Evolutionary conservation across 2,888 invertebrate species (phyloP).

Genomic region (Ametastegia equiseti): DNA sequence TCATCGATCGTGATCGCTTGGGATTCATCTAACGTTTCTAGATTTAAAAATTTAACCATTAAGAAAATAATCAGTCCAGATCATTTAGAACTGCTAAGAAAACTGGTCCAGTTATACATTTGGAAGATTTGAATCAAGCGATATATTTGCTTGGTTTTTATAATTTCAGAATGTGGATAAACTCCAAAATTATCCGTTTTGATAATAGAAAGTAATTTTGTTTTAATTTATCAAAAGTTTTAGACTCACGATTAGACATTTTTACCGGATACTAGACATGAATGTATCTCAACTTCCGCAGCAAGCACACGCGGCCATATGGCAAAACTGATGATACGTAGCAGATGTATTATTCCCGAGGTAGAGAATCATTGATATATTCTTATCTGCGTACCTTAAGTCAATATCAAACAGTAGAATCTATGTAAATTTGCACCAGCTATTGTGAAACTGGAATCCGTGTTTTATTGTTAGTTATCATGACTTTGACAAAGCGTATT

Average conservation of each 20-base stretch:
- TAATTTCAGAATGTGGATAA: no score
- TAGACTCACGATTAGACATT: slow-evolving; percentile 39
- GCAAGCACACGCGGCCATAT: neutral
- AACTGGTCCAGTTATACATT: no score
- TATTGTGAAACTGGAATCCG: neutral
- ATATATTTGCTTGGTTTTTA: no score
- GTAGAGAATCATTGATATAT: slow-evolving; percentile 13
- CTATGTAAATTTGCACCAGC: slow-evolving; percentile 33
- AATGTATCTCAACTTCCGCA: neutral
- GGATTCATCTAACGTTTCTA: slow-evolving; percentile 1
- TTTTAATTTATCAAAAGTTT: neutral
- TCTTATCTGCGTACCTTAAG: slow-evolving; percentile 37
- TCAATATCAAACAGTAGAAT: slow-evolving; percentile 30
- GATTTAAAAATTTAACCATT: neutral
- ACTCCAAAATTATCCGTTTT: neutral
- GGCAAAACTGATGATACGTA: slow-evolving; percentile 5
- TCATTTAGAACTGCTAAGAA: no score
- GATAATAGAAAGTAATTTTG: neutral
- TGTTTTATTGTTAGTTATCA: neutral
- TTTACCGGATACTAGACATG: neutral
- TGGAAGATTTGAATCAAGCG: no score
- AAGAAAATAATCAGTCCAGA: no score
- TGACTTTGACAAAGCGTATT: neutral
- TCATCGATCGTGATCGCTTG: slow-evolving; percentile 9
- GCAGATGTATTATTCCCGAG: neutral